Evolutionary conservation across 2,113 vertebrate species (phyloP), one percentile per base, ranked within the genome.

Genomic region (Narcine bancroftii): DNA sequence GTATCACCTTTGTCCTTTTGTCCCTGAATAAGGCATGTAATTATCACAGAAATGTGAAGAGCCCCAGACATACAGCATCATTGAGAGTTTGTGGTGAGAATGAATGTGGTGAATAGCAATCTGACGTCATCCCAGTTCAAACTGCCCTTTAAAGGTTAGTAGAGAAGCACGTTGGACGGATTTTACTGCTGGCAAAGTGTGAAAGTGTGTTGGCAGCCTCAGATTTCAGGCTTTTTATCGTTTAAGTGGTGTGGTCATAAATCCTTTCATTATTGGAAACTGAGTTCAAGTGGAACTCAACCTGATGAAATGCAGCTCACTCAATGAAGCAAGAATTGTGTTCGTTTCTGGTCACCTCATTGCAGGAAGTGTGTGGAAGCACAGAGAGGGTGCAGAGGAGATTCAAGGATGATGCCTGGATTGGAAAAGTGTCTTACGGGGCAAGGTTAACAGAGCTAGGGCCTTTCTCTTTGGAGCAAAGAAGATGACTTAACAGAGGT

Each of bases 131-230:
- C 47, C 50, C 13, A 50, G 81, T 63, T 87, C 53, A 6, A 60
- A 39, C 53, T 63, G 33, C 53, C 53, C 56, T 63, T 60, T 87
- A 87, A 87, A 87, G 81, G 81, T 87, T 60, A 87, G 81, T 15
- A 19, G n/a, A 7, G 81, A 60, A 56, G 15, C 17, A 17, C 60
- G 36, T 2, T 17, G n/a, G 13, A 56, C 5, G 33, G 1, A 36
- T 87, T 60, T 60, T 60, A 60, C 33, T 39, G 53, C 53, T 60
- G 53, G 15, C 11, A 33, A 36, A 36, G 21, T 33, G 19, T 2
- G 81, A 39, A 17, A 60, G 66, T 0, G 33, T 60, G 81, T 60
- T 36, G 50, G 33, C 81, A 60, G 15, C n/a, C 6, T 15, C 50
- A 56, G 79, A 29, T n/a, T 85, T 56, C 6, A 29, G 10, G 29